A percentile compares a stretch with the other conserved stretches of the same genome.
These are phyloP conservation scores for Trissolcus japonicus DNA, from an alignment of 2,888 invertebrate species.

Conservation along the genomic window DNA sequence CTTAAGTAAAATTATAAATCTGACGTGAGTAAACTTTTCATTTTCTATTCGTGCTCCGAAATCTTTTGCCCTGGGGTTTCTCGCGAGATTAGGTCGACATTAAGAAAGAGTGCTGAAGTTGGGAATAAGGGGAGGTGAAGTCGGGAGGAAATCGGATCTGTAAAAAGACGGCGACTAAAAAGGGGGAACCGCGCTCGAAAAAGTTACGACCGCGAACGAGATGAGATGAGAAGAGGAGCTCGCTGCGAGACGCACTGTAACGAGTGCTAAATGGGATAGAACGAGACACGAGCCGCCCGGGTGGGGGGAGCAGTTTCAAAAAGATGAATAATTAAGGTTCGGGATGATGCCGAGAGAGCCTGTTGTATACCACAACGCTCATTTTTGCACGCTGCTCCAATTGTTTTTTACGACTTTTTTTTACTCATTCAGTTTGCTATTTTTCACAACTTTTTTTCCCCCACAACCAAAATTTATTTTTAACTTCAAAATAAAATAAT, in stretches of 20 bases:
- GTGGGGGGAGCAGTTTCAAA: constrained; percentile 13
- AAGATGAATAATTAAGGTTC: constrained; percentile 37
- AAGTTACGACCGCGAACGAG: constrained; percentile 32
- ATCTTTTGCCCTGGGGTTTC: constrained; percentile 19
- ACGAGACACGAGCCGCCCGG: constrained; percentile 10
- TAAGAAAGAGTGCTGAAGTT: constrained; percentile 16
- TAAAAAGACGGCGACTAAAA: constrained; percentile 36
- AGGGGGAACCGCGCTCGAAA: constrained; percentile 28
- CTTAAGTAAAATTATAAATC: too few species aligned
- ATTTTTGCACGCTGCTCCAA: constrained; percentile 16
- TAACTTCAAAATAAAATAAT: too few species aligned
- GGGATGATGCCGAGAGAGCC: constrained; percentile 11
- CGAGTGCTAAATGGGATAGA: constrained; percentile 34
- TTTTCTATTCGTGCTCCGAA: constrained; percentile 17
- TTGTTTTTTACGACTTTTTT: constrained; percentile 14
- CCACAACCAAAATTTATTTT: not conserved
- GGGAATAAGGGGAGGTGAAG: not conserved
- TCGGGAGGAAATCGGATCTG: constrained; percentile 21
- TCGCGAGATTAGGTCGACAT: constrained; percentile 41
- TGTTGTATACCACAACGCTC: constrained; percentile 10
- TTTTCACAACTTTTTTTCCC: not conserved
- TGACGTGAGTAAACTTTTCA: not conserved
- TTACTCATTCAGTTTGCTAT: not conserved
- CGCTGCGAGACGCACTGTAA: constrained; percentile 13
- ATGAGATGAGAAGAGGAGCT: constrained; percentile 13